Percentiles rank a stretch among this genome's conserved stretches.
phyloP scores from a whole-genome alignment of 2,113 vertebrate genomes.

The Alligator mississippiensis region DNA sequence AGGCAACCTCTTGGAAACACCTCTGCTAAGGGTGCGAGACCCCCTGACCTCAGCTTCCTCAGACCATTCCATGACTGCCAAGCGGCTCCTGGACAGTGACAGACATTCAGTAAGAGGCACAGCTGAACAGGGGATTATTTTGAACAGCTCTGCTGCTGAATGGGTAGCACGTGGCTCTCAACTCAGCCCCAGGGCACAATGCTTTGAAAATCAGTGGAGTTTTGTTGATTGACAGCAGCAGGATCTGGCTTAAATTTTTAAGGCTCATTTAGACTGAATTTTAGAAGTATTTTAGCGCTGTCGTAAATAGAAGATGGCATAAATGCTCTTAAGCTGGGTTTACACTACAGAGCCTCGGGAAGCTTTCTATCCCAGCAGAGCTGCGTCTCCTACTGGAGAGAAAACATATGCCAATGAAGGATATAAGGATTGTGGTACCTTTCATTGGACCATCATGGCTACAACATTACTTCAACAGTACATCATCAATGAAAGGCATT shows the following conservation, averaged over 20 bases:
- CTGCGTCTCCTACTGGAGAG: too few relatives aligned
- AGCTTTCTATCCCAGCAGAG: too few relatives aligned
- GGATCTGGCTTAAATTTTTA: not conserved
- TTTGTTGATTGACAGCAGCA: not conserved
- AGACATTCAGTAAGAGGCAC: not conserved
- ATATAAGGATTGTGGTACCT: too few relatives aligned
- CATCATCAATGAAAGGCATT: too few relatives aligned
- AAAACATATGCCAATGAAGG: too few relatives aligned
- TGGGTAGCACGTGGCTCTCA: not conserved
- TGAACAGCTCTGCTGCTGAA: not conserved
- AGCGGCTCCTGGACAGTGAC: not conserved
- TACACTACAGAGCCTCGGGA: too few relatives aligned
- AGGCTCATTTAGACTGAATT: not conserved
- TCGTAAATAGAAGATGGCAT: not conserved
- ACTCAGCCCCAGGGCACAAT: not conserved
- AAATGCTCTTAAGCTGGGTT: too few relatives aligned
- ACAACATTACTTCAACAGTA: too few relatives aligned
- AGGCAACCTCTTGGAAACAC: not conserved
- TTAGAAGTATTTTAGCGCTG: not conserved
- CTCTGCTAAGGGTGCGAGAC: not conserved
- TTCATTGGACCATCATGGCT: too few relatives aligned
- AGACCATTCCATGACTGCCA: not conserved
- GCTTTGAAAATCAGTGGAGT: not conserved
- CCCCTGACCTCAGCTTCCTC: not conserved
- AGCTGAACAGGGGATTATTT: not conserved